phyloP scores from a whole-genome alignment of 2,888 invertebrate genomes.

The Thymelicus sylvestris region DNA sequence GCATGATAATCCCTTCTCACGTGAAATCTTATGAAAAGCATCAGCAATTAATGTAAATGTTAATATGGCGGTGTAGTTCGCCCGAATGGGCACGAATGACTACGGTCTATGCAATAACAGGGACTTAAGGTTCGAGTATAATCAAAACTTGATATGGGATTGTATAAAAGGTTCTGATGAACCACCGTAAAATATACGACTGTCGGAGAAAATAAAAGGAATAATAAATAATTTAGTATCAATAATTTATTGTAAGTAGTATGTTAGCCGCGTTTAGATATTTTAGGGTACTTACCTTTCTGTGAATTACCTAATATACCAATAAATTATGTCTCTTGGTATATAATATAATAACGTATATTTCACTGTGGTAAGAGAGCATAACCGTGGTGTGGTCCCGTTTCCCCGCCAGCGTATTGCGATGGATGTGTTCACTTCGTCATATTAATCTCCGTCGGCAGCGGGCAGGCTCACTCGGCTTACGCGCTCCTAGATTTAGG shows the following conservation, averaged over 20 bases:
- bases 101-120: constrained; percentile 1
- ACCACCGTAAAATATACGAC: neutral
- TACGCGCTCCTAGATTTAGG: constrained; percentile 77
- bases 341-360: too few relatives aligned
- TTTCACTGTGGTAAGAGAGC: constrained; percentile 35
- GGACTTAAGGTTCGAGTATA: neutral
- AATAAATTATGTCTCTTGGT: too few relatives aligned
- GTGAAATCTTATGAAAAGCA: constrained; percentile 72
- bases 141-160: constrained; percentile 30
- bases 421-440: constrained; percentile 73
- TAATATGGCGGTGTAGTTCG: constrained; percentile 54
- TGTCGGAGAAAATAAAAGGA: constrained; percentile 1
- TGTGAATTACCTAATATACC: too few relatives aligned
- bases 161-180: constrained; percentile 3
- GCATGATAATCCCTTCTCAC: constrained; percentile 74
- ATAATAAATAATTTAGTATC: constrained; percentile 2
- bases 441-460: constrained; percentile 76
- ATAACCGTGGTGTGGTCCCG: constrained; percentile 63
- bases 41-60: constrained; percentile 68
- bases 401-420: constrained; percentile 45
- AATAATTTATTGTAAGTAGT: neutral
- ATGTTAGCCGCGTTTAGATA: neutral
- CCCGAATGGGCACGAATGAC: constrained; percentile 52
- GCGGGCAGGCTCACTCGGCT: constrained; percentile 75
- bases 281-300: neutral